phyloP scores from a whole-genome alignment of 64 coral and sea anemone species.

The Cladopsammia gracilis region DNA sequence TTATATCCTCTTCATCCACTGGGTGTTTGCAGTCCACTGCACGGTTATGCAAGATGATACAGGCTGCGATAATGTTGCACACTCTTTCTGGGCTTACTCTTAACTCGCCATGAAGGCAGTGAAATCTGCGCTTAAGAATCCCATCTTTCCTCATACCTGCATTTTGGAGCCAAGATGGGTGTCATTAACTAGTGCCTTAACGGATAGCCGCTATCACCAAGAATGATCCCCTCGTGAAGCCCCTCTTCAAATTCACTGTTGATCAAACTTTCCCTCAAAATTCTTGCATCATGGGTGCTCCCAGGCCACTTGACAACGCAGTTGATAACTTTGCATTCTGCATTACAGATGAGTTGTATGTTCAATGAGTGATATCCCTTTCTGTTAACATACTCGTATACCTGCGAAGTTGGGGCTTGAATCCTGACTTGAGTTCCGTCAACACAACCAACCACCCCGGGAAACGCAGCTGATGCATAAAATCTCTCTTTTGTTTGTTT shows the following conservation, averaged over 20 bases:
- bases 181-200: not conserved
- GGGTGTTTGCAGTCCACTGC: too few relatives aligned
- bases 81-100: not conserved
- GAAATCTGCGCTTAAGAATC: not conserved
- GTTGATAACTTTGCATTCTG: not conserved
- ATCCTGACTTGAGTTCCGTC: too few relatives aligned
- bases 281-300: too few relatives aligned
- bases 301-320: too few relatives aligned
- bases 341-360: conserved; percentile 14
- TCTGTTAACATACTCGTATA: too few relatives aligned
- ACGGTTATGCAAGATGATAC: too few relatives aligned
- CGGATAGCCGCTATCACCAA: conserved; percentile 1
- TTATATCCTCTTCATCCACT: too few relatives aligned
- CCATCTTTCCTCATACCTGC: not conserved
- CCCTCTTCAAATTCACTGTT: not conserved
- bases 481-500: too few relatives aligned
- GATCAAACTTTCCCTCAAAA: not conserved
- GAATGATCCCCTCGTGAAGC: not conserved
- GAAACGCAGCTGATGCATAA: too few relatives aligned
- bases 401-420: too few relatives aligned
- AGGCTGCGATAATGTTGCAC: conserved; percentile 2
- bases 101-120: not conserved
- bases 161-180: not conserved
- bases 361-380: not conserved
- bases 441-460: too few relatives aligned